Base-by-base conservation (phyloP, 2,888 invertebrate species). In the Hypolimnas misippus region DNA sequence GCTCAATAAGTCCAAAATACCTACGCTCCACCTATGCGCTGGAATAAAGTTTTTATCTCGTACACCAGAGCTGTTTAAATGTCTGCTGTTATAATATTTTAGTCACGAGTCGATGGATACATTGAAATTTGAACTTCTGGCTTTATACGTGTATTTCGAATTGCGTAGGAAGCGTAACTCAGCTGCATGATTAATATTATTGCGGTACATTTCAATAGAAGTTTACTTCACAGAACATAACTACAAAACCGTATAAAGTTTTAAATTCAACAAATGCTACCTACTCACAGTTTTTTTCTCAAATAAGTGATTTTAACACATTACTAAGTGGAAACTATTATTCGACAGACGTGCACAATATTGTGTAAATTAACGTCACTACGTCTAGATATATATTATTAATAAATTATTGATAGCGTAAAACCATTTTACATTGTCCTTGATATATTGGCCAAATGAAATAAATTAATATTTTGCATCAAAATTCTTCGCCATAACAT, bases 1-100 rank as follows among this genome's bases (percentile, higher is more conserved):
- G 89, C 89, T 89, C 91, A 89, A 91, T 91, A 91, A 88, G 83
- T 86, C 76, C 81, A 81, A 85, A 88, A 88, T 88, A 88, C 83
- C 84, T 84, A 79, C 71, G 75, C 76, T 78, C 70, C 74, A 83
- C 79, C 80, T 84, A 69, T 69, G 35, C 35, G 53, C 25, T 52
- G 57, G n/a, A 54, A 16, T 35, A 19, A 57, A 57, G 29, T 54
- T 16, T 49, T 49, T 46, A 53, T 29, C 44, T 46, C 35, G 19
- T 19, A 54, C 57, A 51, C 49, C 52, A 33, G 46, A 57, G 25
- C 33, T 42, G 51, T 50, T 46, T 46, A 58, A 60, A 66, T 67
- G 67, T 66, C 67, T 73, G 71, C 68, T 73, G 71, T 73, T 72
- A 76, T 76, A 71, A 78, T 79, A 75, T 77, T 80, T 78, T 78